These are phyloP conservation scores for Lethenteron camtschaticum DNA, from an alignment of 2,113 vertebrate species.

Conservation along the genomic window DNA sequence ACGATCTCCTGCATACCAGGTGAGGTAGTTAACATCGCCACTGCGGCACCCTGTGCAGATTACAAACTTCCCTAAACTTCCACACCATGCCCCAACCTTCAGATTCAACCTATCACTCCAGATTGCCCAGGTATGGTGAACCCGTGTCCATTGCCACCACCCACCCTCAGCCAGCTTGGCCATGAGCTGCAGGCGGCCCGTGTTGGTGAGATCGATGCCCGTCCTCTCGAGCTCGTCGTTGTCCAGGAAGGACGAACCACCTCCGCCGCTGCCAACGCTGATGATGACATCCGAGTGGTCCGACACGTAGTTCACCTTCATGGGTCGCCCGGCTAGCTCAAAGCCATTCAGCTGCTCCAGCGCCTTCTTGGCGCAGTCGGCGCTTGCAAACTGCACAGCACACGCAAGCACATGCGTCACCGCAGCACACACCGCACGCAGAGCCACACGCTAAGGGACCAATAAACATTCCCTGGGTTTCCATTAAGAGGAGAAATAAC, in stretches of 20 bases:
- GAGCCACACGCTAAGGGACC: not conserved
- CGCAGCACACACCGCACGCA: not conserved
- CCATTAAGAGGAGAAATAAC: not conserved
- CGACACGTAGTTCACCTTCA: slow-evolving; percentile 94
- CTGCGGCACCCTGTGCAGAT: too few relatives aligned
- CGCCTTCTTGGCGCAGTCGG: slow-evolving; percentile 86
- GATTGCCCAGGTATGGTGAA: not conserved
- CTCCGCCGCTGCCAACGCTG: too few relatives aligned
- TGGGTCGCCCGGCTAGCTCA: slow-evolving; percentile 72
- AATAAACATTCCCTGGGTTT: slow-evolving; percentile 1
- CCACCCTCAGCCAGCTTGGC: slow-evolving; percentile 75
- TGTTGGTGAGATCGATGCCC: slow-evolving; percentile 75
- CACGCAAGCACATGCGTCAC: not conserved
- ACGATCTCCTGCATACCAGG: too few relatives aligned
- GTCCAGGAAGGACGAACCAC: slow-evolving; percentile 65
- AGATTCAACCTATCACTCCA: too few relatives aligned
- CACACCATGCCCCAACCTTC: too few relatives aligned
- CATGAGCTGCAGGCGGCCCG: slow-evolving; percentile 78
- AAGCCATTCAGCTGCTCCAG: slow-evolving; percentile 88
- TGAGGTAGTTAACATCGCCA: too few relatives aligned
- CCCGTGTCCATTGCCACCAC: not conserved
- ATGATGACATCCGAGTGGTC: slow-evolving; percentile 59
- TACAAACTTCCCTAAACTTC: too few relatives aligned
- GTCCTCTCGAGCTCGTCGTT: slow-evolving; percentile 72
- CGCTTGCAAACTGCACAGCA: slow-evolving; percentile 51